Base-by-base conservation (phyloP, 2,888 invertebrate genomes). In the Drosophila planitibia region DNA sequence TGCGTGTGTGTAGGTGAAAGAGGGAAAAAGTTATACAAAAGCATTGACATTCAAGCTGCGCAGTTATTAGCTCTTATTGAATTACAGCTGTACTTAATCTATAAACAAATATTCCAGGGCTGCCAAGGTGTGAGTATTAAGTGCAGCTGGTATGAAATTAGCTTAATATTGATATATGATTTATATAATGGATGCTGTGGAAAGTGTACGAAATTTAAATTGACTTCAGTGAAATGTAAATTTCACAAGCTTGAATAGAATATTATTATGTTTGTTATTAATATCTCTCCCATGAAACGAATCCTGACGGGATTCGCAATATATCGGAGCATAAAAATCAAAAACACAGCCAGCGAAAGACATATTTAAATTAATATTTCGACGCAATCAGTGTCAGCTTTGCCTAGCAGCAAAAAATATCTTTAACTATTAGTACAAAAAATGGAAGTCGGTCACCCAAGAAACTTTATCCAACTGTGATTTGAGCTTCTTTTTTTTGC, bases 1-100 rank as follows among this genome's bases (percentile, higher is more conserved):
- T n/a, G 33, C 49, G 57, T 9, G 32, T 14, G 16, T n/a, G 33
- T 53, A n/a, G 4, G 70, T 28, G 47, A 14, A 14, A 3, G 28
- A 19, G 37, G n/a, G 35, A 49, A 70, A 53, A 74, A 67, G 62
- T 79, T 66, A 67, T 68, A 74, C 66, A 67, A 73, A 68, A 70
- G 47, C 74, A 73, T 70, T 70, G 65, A 74, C 83, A 86, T 83
- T 81, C 60, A 76, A 68, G 75, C 71, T 62, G 54, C 25, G 19
- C 54, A 65, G 53, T 57, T 62, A 57, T 44, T 67, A 73, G 54
- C 69, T 61, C 44, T 57, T 61, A 52, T 62, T 71, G 49, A 68
- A 62, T 57, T 64, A 65, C 22, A 52, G 25, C 53, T 37, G 12
- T 19, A n/a, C 58, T 44, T 58, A 61, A 30, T 59, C 64, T 55